A percentile compares a stretch with the other conserved stretches of the same genome.
These are phyloP conservation scores for Cotesia glomerata DNA, from an alignment of 1,140 invertebrate species.

Conservation along the genomic window DNA sequence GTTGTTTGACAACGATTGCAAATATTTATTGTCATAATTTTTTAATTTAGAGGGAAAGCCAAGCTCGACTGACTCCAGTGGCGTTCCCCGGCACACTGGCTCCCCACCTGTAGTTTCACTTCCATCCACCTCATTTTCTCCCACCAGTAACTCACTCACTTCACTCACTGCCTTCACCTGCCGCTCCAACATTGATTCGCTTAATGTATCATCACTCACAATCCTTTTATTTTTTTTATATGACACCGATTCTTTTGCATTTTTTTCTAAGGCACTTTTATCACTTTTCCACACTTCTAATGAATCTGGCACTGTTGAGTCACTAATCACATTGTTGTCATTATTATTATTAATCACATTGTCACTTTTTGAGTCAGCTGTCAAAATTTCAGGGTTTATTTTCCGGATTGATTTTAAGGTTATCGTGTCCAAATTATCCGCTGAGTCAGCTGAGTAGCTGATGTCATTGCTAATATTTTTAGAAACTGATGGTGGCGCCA, in stretches of 20 bases:
- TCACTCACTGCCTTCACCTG: slow-evolving; percentile 47
- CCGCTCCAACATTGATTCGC: slow-evolving; percentile 51
- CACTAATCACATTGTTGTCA: slow-evolving; percentile 21
- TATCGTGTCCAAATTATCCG: slow-evolving; percentile 48
- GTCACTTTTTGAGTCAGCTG: too few relatives aligned
- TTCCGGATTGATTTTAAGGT: slow-evolving; percentile 53
- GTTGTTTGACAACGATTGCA: too few relatives aligned
- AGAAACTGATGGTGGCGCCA: not conserved
- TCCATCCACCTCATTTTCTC: slow-evolving; percentile 56
- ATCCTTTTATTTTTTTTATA: not conserved
- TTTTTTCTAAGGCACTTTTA: not conserved
- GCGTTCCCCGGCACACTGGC: slow-evolving; percentile 60
- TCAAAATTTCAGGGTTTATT: slow-evolving; percentile 49
- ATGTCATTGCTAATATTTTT: slow-evolving; percentile 18
- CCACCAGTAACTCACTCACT: slow-evolving; percentile 56
- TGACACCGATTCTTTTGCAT: not conserved
- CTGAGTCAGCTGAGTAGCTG: slow-evolving; percentile 51
- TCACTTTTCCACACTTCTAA: slow-evolving; percentile 37
- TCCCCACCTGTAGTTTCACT: slow-evolving; percentile 45
- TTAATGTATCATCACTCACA: slow-evolving; percentile 39
- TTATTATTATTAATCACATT: not conserved
- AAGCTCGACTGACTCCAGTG: slow-evolving; percentile 59
- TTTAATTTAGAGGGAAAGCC: slow-evolving; percentile 45
- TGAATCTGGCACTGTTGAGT: slow-evolving; percentile 54
- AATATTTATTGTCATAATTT: too few relatives aligned